phyloP scores from a whole-genome alignment of 2,888 invertebrate genomes.

The Adela reaumurella region DNA sequence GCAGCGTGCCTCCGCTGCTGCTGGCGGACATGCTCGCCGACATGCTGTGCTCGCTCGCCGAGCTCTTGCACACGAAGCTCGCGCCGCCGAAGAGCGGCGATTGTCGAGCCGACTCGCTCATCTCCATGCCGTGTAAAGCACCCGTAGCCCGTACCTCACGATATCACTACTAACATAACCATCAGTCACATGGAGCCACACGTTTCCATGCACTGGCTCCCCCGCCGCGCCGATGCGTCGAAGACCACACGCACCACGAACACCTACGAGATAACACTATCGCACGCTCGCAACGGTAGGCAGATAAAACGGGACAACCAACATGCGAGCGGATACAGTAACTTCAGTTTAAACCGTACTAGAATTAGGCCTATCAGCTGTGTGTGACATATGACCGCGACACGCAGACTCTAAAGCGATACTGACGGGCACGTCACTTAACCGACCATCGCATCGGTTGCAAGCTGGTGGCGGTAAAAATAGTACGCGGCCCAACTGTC shows the following conservation, averaged over 20 bases:
- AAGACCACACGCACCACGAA: too few relatives aligned
- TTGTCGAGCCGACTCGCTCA: constrained; percentile 26
- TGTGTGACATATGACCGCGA: constrained; percentile 17
- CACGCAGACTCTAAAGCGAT: constrained; percentile 19
- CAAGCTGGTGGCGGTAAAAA: neutral
- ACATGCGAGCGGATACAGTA: too few relatives aligned
- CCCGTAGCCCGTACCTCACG: constrained; percentile 5
- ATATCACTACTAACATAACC: constrained; percentile 7
- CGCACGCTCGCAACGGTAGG: too few relatives aligned
- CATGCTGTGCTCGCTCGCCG: constrained; percentile 43
- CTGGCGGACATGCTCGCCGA: constrained; percentile 39
- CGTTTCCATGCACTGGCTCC: too few relatives aligned
- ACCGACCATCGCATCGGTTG: too few relatives aligned
- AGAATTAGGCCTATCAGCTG: constrained; percentile 17
- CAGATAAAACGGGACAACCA: too few relatives aligned
- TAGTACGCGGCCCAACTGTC: constrained; percentile 28
- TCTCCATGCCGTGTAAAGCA: constrained; percentile 21
- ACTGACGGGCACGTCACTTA: too few relatives aligned
- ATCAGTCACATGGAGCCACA: neutral
- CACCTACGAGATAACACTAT: too few relatives aligned
- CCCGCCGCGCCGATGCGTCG: too few relatives aligned
- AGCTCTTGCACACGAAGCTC: constrained; percentile 42
- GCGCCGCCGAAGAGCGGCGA: constrained; percentile 46
- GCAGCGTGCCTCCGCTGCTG: constrained; percentile 53
- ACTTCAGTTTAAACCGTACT: neutral